Conservation (phyloP, 2,888 invertebrate genomes). For the Zelleria hepariella region DNA sequence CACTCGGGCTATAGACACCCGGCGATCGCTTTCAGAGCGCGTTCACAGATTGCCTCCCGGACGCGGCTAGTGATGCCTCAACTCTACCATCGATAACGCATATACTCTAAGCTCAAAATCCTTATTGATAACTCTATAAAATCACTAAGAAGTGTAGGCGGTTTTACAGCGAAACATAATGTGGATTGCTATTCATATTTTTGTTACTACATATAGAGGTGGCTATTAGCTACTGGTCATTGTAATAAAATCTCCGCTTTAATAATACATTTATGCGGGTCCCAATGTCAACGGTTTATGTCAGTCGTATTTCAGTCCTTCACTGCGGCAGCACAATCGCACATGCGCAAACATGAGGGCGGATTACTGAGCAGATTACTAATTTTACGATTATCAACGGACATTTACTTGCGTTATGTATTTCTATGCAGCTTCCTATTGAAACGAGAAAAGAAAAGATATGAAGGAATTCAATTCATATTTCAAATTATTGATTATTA, state of each 20-base stretch:
- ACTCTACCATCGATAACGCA: background rate
- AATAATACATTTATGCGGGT: slow-evolving; percentile 6
- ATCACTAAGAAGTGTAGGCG: background rate
- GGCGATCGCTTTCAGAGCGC: slow-evolving; percentile 59
- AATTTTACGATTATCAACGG: slow-evolving; percentile 19
- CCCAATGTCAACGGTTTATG: slow-evolving; percentile 6
- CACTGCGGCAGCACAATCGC: background rate
- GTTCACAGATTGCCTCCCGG: slow-evolving; percentile 55
- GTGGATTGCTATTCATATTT: background rate
- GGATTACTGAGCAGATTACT: slow-evolving; percentile 21
- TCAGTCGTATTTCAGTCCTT: slow-evolving; percentile 4
- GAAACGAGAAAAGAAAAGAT: too few species aligned
- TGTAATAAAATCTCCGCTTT: slow-evolving; percentile 3
- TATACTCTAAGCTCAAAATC: background rate
- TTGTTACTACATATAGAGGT: background rate
- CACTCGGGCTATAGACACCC: slow-evolving; percentile 65
- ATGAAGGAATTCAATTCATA: too few species aligned
- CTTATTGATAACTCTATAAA: background rate
- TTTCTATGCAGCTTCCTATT: background rate
- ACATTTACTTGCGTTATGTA: too few species aligned
- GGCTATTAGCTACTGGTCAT: slow-evolving; percentile 3
- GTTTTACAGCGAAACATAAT: background rate
- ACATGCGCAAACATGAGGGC: slow-evolving; percentile 13
- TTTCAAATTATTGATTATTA: too few species aligned
- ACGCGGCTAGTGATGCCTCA: slow-evolving; percentile 39